Percentiles rank a stretch among this genome's conserved stretches.
These are phyloP conservation scores for Campaea margaritaria DNA, from an alignment of 2,888 invertebrate genomes.

Conservation along the genomic window DNA sequence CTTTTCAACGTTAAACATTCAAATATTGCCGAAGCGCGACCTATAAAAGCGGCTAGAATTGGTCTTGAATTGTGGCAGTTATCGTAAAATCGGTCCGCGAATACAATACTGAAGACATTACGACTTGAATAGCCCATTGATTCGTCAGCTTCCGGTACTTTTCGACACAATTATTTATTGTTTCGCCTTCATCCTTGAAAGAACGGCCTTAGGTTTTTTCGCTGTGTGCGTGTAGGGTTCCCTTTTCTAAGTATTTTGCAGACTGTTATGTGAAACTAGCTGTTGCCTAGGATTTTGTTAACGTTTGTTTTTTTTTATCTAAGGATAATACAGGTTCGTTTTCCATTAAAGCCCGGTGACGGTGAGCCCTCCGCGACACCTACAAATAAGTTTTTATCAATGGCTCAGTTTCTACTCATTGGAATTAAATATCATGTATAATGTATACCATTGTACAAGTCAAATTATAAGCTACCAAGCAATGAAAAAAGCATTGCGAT, in stretches of 20 bases:
- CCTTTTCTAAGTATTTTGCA: conserved; percentile 15
- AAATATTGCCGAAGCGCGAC: conserved; percentile 5
- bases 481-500: too few relatives aligned
- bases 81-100: conserved; percentile 35
- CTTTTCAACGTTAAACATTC: conserved; percentile 16
- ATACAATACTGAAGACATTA: conserved; percentile 45
- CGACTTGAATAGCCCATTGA: conserved; percentile 46
- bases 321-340: too few relatives aligned
- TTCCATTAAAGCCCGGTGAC: too few relatives aligned
- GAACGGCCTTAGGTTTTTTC: conserved; percentile 50
- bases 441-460: too few relatives aligned
- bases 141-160: conserved; percentile 51
- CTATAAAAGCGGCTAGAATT: conserved; percentile 20
- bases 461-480: too few relatives aligned
- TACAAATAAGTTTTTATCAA: too few relatives aligned
- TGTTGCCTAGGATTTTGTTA: too few relatives aligned
- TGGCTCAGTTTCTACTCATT: too few relatives aligned
- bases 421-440: too few relatives aligned
- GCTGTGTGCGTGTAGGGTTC: conserved; percentile 27
- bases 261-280: neutral
- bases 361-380: too few relatives aligned
- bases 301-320: too few relatives aligned
- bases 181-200: conserved; percentile 54
- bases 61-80: conserved; percentile 26
- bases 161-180: conserved; percentile 58